Evolutionary conservation across 2,797 vertebrate species (phyloP), one percentile per base, ranked within the genome.

Genomic region (Lerista edwardsae): DNA sequence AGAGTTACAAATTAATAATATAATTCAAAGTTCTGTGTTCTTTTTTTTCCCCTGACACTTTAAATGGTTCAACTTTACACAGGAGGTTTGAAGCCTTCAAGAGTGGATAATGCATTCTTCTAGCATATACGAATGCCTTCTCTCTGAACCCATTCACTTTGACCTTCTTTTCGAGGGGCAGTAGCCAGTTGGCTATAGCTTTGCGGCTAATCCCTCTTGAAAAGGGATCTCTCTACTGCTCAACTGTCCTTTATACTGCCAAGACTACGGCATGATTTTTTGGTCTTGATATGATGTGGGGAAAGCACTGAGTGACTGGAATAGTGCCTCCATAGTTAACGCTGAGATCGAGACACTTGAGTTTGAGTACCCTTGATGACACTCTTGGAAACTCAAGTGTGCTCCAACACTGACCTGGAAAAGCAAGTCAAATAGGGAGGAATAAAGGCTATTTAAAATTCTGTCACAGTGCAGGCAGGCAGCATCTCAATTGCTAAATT

Each of bases 211-310:
- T 73, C 61, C 10, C 25, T 75, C 34, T 36, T 67, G 41, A 82
- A 83, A 65, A 51, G 15, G 15, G 25, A 64, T n/a, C 39, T 8
- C 29, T 11, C 6, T 65, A 47, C n/a, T 15, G 21, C 64, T 25
- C 34, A 36, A 75, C 44, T 36, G 59, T 82, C 62, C 59, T 65
- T 67, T 6, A 75, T 6, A 55, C 10, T 75, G 67, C 29, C 55
- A 82, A 72, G 68, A 73, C 34, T 73, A 69, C 73, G 34, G 57
- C 29, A 62, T 44, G 74, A 10, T 68, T 83, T 83, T 82, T 75
- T 65, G 62, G 34, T 65, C 36, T 23, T 68, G 41, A 51, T 75
- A 6, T 75, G 41, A 67, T 75, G 19, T 59, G 47, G n/a, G 34
- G 62, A 83, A 68, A 68, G 29, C 34, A 39, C 29, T 31, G 19